Evolutionary conservation across 2,888 invertebrate genomes (phyloP).

Genomic region (Anthrax anthrax): DNA sequence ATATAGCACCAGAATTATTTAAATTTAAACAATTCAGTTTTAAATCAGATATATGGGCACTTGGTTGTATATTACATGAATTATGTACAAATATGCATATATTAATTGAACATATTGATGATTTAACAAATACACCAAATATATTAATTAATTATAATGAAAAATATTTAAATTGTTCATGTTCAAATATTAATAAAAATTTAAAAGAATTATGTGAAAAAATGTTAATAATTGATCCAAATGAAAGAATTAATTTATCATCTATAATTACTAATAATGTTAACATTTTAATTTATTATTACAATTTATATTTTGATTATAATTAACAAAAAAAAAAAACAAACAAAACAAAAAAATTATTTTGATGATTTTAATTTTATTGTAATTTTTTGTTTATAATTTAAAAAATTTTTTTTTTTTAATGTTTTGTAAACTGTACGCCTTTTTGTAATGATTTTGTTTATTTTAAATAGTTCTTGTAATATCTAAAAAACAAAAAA

Average conservation of each 20-base stretch:
- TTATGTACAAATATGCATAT: slow-evolving; percentile 26
- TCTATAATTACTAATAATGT: slow-evolving; percentile 20
- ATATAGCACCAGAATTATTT: slow-evolving; percentile 59
- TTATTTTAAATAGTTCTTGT: too few species aligned
- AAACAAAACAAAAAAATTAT: too few species aligned
- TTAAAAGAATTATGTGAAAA: slow-evolving; percentile 16
- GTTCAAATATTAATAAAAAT: background rate
- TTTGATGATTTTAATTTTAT: too few species aligned
- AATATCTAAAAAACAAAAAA: too few species aligned
- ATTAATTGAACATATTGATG: background rate
- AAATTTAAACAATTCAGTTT: slow-evolving; percentile 50
- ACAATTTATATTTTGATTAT: slow-evolving; percentile 27
- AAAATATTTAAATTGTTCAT: background rate
- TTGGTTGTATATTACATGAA: slow-evolving; percentile 58
- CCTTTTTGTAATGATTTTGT: too few species aligned
- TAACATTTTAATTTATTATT: slow-evolving; percentile 20
- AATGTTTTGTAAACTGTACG: too few species aligned
- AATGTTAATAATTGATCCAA: slow-evolving; percentile 23
- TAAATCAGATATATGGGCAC: slow-evolving; percentile 58
- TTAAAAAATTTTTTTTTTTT: too few species aligned
- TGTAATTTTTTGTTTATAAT: too few species aligned
- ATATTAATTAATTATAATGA: background rate
- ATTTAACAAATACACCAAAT: background rate
- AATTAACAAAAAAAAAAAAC: background rate
- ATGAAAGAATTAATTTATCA: slow-evolving; percentile 22